phyloP scores from a whole-genome alignment of 1,140 invertebrate species.

The Nebria ingens region DNA sequence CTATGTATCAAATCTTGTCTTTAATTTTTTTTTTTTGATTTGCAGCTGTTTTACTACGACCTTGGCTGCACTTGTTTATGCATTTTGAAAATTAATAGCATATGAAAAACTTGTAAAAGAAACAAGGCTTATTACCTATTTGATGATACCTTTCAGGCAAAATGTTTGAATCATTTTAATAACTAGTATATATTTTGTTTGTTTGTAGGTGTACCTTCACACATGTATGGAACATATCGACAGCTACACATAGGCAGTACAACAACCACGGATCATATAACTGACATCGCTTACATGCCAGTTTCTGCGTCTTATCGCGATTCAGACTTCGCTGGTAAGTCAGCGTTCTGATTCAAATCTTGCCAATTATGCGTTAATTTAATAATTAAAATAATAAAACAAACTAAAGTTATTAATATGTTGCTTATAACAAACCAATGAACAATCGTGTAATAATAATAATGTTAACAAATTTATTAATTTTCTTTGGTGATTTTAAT shows the following conservation, averaged over 20 bases:
- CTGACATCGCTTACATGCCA: conserved; percentile 10
- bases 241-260: conserved; percentile 28
- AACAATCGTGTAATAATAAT: neutral
- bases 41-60: too few relatives aligned
- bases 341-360: neutral
- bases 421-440: neutral
- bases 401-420: neutral
- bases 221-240: conserved; percentile 35
- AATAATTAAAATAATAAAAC: conserved; percentile 5
- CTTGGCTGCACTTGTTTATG: too few relatives aligned
- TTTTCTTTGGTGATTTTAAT: too few relatives aligned
- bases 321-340: conserved; percentile 23
- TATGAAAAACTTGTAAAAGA: too few relatives aligned
- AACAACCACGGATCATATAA: conserved; percentile 19
- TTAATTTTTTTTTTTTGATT: too few relatives aligned
- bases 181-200: too few relatives aligned
- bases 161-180: too few relatives aligned
- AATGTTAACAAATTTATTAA: conserved; percentile 10
- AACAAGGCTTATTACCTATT: too few relatives aligned
- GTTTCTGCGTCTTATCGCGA: neutral
- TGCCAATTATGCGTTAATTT: conserved; percentile 8
- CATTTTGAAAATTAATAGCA: too few relatives aligned
- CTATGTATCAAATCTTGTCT: too few relatives aligned
- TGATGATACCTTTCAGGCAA: too few relatives aligned
- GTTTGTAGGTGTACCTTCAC: conserved; percentile 31